These are phyloP conservation scores for Lasius fuliginosus DNA, from an alignment of 2,888 invertebrate genomes.

Conservation along the genomic window DNA sequence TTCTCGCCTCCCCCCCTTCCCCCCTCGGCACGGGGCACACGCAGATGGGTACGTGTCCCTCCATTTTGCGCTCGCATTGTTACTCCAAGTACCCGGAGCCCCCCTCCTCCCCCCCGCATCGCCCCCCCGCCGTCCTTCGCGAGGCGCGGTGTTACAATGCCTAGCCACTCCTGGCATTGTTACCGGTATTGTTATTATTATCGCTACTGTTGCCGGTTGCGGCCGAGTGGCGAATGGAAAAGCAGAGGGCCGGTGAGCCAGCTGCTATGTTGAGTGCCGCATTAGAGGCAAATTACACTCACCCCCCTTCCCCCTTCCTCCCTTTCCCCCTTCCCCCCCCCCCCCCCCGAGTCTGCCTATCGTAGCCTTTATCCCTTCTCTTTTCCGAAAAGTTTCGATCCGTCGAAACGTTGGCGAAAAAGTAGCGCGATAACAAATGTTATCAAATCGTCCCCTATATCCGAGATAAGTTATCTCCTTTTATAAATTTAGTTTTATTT, in stretches of 20 bases:
- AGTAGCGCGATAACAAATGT: neutral
- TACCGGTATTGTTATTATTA: constrained; percentile 85
- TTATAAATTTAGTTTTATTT: neutral
- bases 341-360: constrained; percentile 39
- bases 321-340: constrained; percentile 50
- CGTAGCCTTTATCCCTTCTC: constrained; percentile 35
- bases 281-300: constrained; percentile 84
- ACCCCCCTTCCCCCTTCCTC: constrained; percentile 74
- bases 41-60: constrained; percentile 77
- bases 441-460: neutral
- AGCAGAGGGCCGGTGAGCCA: constrained; percentile 71
- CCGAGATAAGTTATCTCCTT: neutral
- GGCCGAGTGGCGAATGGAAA: constrained; percentile 75
- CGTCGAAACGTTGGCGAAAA: neutral
- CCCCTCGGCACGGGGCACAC: constrained; percentile 71
- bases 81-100: constrained; percentile 83
- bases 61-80: constrained; percentile 85
- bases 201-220: constrained; percentile 84
- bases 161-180: constrained; percentile 84
- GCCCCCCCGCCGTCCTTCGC: constrained; percentile 39
- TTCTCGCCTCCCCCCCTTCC: neutral
- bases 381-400: constrained; percentile 29
- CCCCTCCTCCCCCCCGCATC: constrained; percentile 51
- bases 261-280: constrained; percentile 82
- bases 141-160: constrained; percentile 78